Evolutionary conservation across 2,888 invertebrate species (phyloP).

Genomic region (Apamea sordens): DNA sequence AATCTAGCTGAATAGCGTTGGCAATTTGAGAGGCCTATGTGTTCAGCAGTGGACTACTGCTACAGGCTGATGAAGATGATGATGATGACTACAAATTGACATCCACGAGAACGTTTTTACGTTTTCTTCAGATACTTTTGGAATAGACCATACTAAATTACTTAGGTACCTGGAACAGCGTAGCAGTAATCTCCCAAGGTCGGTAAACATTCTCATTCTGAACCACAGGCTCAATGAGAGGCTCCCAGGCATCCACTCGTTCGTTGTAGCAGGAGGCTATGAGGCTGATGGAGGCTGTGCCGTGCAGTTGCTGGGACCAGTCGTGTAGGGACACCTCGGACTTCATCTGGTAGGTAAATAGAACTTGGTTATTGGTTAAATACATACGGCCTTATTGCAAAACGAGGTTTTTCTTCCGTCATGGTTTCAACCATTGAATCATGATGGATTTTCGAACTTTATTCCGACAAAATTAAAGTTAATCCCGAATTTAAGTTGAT

Average conservation of each 20-base stretch:
- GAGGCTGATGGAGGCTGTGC: slow-evolving; percentile 81
- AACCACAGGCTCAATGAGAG: slow-evolving; percentile 94
- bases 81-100: background rate
- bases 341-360: slow-evolving; percentile 80
- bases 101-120: background rate
- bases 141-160: background rate
- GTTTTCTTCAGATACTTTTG: background rate
- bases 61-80: no score
- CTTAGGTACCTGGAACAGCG: slow-evolving; percentile 89
- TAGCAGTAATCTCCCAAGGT: slow-evolving; percentile 93
- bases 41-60: no score
- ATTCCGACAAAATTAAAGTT: background rate
- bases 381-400: background rate
- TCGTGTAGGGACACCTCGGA: slow-evolving; percentile 91
- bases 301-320: slow-evolving; percentile 92
- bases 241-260: slow-evolving; percentile 94
- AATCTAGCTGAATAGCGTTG: no score
- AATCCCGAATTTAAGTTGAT: background rate
- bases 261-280: slow-evolving; percentile 92
- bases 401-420: background rate
- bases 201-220: slow-evolving; percentile 92
- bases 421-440: background rate
- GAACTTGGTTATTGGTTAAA: background rate
- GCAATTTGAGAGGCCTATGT: no score
- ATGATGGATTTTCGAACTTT: background rate